These are phyloP conservation scores for Allophyes oxyacanthae DNA, from an alignment of 2,888 invertebrate genomes.

Conservation along the genomic window DNA sequence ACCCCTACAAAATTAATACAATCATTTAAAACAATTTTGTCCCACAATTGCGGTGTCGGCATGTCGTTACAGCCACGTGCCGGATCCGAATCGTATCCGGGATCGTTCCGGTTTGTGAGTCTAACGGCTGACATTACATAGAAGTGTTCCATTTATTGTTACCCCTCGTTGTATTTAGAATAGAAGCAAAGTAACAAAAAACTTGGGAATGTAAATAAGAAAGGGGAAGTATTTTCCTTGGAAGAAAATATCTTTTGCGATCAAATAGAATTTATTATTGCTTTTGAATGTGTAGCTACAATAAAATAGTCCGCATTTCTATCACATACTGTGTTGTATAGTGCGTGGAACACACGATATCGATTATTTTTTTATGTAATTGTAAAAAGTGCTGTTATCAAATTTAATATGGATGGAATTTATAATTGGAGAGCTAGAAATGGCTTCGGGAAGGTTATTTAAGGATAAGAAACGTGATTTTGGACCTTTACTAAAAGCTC, in stretches of 20 bases:
- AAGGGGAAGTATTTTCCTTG: conserved; percentile 32
- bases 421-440: too few species aligned
- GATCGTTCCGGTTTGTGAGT: conserved; percentile 51
- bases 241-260: conserved; percentile 35
- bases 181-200: conserved; percentile 34
- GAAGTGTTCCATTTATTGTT: conserved; percentile 54
- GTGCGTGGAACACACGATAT: too few species aligned
- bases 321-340: not conserved
- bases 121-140: conserved; percentile 48
- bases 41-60: conserved; percentile 49
- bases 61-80: conserved; percentile 59
- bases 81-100: conserved; percentile 56
- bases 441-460: too few species aligned
- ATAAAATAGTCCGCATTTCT: conserved; percentile 1
- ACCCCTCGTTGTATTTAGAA: conserved; percentile 51
- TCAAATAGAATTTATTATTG: conserved; percentile 39
- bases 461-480: too few species aligned
- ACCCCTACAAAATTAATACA: conserved; percentile 45
- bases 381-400: too few species aligned
- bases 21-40: conserved; percentile 54
- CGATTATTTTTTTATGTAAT: too few species aligned
- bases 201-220: conserved; percentile 27
- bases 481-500: too few species aligned
- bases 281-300: not conserved
- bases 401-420: too few species aligned